Evolutionary conservation across 2,797 vertebrate species (phyloP), one percentile per base, ranked within the genome.

Genomic region (Morus bassanus): DNA sequence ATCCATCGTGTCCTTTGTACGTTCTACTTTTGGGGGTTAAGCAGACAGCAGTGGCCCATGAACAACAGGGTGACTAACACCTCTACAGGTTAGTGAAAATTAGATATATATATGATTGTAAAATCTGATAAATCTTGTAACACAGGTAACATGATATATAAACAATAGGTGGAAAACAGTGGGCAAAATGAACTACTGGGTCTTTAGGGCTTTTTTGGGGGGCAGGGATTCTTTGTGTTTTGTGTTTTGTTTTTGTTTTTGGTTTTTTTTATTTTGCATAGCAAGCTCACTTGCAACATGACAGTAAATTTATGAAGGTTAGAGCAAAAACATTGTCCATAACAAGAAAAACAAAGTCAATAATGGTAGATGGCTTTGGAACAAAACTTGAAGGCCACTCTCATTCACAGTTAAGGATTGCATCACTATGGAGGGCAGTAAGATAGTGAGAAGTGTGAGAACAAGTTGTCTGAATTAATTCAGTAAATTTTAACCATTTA

Each of bases 201-300:
- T 1, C 1, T 12, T 4, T 35, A 39, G 6, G 54, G 2, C 10
- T 51, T 5, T 64, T 60, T 31, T 4, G 1, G 1, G 9, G 1
- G 6, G 11, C 18, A 45, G 3, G 3, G 1, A 30, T 28, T 43
- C 10, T 69, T 22, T 43, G 2, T 14, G 6, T 13, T 48, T 48
- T 48, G 48, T 53, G 11, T 2, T 1, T 0, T 7, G 3, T 3
- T 15, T 28, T 46, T 46, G 37, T 10, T n/a, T 73, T 17, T 1
- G 1, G n/a, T 45, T 45, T 45, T 18, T 45, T 43, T 43, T 45
- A 13, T 54, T 83, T 83, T 41, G 31, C 4, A 39, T 31, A 6
- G 5, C 8, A 65, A 73, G 2, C 2, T 43, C 27, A 31, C 24
- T 65, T 53, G 24, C 3, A 82, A 37, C 5, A 37, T 30, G 4